Evolutionary conservation across 2,113 vertebrate species (phyloP), one percentile per base, ranked within the genome.

Genomic region (Delphinus delphis): DNA sequence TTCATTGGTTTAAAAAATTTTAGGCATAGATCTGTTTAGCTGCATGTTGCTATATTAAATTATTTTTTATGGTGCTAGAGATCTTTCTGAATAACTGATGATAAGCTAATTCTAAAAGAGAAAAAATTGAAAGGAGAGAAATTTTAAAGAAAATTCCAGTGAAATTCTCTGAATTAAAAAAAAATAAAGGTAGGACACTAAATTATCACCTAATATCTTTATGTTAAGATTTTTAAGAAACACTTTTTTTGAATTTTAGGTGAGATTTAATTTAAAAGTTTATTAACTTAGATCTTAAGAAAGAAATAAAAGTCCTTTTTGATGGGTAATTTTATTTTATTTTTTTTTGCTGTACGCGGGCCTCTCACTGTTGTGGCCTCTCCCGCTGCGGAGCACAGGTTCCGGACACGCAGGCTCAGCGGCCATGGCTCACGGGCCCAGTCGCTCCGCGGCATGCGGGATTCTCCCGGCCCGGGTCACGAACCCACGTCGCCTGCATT

Each of bases 201-300:
- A 95, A 92, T 60, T 55, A 73, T 53, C 50, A 82, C 13, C 6
- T 76, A 21, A 67, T 58, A 21, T 70, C 62, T 85, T 89, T 60
- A 90, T 85, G 26, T 76, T 85, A 50, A 63, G 11, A 41, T 58
- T 3, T 70, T 36, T 68, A 28, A 55, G 83, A 89, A 68, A 55
- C 15, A 0, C 21, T 58, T 67, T 90, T 81, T 95, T 47, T 11
- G 26, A 97, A 80, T 77, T 94, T 93, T 62, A 80, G 11, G 6
- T 55, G n/a, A 95, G 7, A 82, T 81, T 82, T 92, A 82, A 65
- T 58, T 25, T 91, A 77, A 90, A 91, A 84, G 14, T 76, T 68
- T 88, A 83, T 55, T 93, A 88, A 74, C 26, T 23, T 74, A 77
- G n/a, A 77, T 25, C 23, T 86, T 67, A 82, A 86, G 47, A 76